Percentiles rank a stretch among this genome's conserved stretches.
These are phyloP conservation scores for Labeo catla DNA, from an alignment of 2,113 vertebrate species.

Conservation along the genomic window DNA sequence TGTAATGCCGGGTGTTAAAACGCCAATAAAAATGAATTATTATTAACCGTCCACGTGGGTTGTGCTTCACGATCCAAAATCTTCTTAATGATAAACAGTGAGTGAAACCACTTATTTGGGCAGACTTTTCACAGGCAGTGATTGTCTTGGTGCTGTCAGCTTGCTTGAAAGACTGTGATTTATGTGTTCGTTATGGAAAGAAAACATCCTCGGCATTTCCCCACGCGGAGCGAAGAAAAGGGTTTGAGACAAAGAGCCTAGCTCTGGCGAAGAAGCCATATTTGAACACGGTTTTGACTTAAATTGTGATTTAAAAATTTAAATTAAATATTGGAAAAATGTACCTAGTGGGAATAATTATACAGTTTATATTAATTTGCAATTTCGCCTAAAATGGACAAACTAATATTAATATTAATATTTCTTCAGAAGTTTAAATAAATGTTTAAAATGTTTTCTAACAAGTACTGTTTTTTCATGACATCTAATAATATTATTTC, in stretches of 20 bases:
- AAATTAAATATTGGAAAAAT: background rate
- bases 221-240: conserved; percentile 53
- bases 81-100: conserved; percentile 88
- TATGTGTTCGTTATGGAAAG: conserved; percentile 93
- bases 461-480: background rate
- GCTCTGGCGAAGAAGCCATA: background rate
- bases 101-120: conserved; percentile 90
- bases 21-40: conserved; percentile 99
- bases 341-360: background rate
- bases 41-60: conserved; percentile 83
- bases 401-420: no score
- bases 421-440: background rate
- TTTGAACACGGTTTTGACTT: background rate
- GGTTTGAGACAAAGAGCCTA: conserved; percentile 31
- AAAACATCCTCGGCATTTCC: conserved; percentile 80
- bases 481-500: background rate
- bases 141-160: conserved; percentile 96
- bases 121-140: conserved; percentile 90
- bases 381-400: background rate
- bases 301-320: background rate
- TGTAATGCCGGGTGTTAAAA: conserved; percentile 82
- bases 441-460: background rate
- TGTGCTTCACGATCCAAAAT: conserved; percentile 83
- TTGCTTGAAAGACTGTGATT: conserved; percentile 98
- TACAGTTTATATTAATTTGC: background rate